A percentile compares a stretch with the other conserved stretches of the same genome.
These are phyloP conservation scores for Onchidella celtica DNA, from an alignment of 2,888 invertebrate genomes.

Conservation along the genomic window DNA sequence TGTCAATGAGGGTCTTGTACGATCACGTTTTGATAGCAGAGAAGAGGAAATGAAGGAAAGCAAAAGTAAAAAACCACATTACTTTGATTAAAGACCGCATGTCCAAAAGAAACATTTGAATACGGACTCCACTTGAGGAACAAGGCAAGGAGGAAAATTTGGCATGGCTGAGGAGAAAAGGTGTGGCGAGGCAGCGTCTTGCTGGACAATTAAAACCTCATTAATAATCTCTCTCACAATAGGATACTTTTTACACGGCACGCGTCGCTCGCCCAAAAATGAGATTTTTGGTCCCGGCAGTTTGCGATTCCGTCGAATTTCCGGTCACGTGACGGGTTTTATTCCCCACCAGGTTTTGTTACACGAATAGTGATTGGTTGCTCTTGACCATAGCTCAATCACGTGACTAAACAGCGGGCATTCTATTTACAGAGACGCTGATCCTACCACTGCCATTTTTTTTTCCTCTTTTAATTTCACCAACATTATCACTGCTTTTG, in stretches of 20 bases:
- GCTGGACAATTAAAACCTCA: constrained; percentile 3
- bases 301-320: constrained; percentile 18
- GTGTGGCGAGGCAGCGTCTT: background rate
- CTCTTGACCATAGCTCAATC: constrained; percentile 10
- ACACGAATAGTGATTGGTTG: background rate
- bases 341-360: constrained; percentile 22
- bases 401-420: background rate
- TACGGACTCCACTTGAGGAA: constrained; percentile 6
- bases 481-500: too few relatives aligned
- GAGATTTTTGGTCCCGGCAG: constrained; percentile 11
- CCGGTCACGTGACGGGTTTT: constrained; percentile 3
- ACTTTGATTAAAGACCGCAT: background rate
- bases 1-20: background rate
- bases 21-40: background rate
- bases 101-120: background rate
- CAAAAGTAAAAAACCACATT: background rate
- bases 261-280: constrained; percentile 14
- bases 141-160: background rate
- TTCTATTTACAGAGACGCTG: background rate
- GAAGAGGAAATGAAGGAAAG: background rate
- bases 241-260: constrained; percentile 4
- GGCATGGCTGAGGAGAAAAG: background rate
- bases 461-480: too few relatives aligned
- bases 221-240: background rate
- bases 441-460: background rate